Evolutionary conservation across 2,113 vertebrate species (phyloP), one percentile per base, ranked within the genome.

Genomic region (Sinocyclocheilus rhinocerous): DNA sequence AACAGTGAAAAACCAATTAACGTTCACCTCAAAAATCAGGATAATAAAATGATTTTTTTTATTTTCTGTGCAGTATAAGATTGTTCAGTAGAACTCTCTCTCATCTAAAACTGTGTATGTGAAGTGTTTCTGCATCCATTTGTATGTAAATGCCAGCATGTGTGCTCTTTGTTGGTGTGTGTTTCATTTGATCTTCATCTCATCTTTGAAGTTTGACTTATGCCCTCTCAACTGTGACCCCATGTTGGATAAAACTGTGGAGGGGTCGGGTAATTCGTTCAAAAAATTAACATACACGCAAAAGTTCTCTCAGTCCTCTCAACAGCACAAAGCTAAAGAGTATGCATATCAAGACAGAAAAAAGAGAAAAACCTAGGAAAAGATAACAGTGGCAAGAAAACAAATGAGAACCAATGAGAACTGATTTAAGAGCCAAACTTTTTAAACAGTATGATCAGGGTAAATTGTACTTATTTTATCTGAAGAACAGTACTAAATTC

Each of bases 161-260:
- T 72, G 69, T 55, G 76, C 45, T 81, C 57, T 65, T 81, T 26
- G 59, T 70, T 52, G 48, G 81, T 69, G 61, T 50, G 48, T 15
- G 22, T 73, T 84, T 73, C 69, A 42, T 59, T 52, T 84, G 67
- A 84, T 73, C 69, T 55, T 8, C 55, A 72, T 73, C 82, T 59
- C 48, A 22, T 84, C 82, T 84, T 84, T 84, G 69, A 84, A 57
- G 82, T 84, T 84, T 84, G 69, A 84, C 81, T 70, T 52, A 1
- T 82, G 82, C 69, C 69, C 82, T 59, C 65, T 73, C 82, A 84
- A 73, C 69, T 73, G 69, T 84, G 69, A 84, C 69, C 69, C 33
- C 36, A 12, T 82, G 63, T 70, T 82, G 26, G 26, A 33, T 82
- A 70, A 82, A 33, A 65, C 45, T 45, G 39, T 2, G 18, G 24